Conservation (phyloP, 2,797 vertebrate species). For the Sphenodon punctatus region DNA sequence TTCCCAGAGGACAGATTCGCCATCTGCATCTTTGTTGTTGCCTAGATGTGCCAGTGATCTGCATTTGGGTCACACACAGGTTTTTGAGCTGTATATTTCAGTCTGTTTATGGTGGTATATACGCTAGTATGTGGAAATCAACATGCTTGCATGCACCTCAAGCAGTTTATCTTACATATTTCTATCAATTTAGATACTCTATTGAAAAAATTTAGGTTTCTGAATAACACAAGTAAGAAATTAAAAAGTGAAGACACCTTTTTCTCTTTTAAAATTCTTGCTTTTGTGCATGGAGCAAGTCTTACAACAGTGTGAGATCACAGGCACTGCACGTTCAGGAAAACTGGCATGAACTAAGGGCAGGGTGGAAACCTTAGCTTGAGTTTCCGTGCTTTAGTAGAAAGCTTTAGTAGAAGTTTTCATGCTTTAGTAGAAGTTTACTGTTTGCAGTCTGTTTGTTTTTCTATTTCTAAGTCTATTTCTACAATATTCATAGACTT, state of each 20-base stretch:
- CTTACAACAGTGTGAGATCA: background rate
- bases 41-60: background rate
- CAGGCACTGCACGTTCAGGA: too few relatives aligned
- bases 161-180: too few relatives aligned
- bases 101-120: background rate
- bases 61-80: background rate
- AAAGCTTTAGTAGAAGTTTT: too few relatives aligned
- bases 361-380: background rate
- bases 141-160: too few relatives aligned
- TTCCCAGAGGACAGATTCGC: background rate
- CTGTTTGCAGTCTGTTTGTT: too few relatives aligned
- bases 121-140: too few relatives aligned
- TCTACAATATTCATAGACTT: too few relatives aligned
- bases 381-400: background rate
- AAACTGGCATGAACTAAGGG: background rate
- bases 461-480: too few relatives aligned
- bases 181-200: background rate
- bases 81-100: background rate
- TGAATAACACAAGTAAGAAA: too few relatives aligned
- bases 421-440: too few relatives aligned
- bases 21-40: background rate
- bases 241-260: too few relatives aligned
- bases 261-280: too few relatives aligned
- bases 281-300: background rate
- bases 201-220: background rate